phyloP scores from a whole-genome alignment of 2,888 invertebrate species.

The Bibio marci region DNA sequence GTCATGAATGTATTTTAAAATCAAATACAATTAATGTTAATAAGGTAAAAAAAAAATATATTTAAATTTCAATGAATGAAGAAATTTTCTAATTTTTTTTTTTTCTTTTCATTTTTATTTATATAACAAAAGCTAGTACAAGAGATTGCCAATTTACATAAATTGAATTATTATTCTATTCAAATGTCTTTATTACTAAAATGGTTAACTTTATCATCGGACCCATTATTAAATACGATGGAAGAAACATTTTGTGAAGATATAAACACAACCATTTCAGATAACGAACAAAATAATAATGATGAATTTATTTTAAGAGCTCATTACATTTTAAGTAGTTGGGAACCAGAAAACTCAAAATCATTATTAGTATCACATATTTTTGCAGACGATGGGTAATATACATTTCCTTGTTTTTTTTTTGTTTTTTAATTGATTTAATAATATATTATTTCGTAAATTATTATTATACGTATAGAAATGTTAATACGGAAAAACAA shows the following conservation, averaged over 20 bases:
- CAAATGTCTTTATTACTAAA: slow-evolving; percentile 24
- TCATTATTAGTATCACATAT: slow-evolving; percentile 18
- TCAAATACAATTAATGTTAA: slow-evolving; percentile 24
- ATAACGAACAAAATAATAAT: slow-evolving; percentile 14
- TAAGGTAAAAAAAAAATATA: slow-evolving; percentile 12
- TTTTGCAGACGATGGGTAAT: slow-evolving; percentile 23
- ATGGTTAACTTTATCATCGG: slow-evolving; percentile 17
- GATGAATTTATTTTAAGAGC: slow-evolving; percentile 15
- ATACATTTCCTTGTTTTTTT: neutral
- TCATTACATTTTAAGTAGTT: slow-evolving; percentile 25
- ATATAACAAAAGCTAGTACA: slow-evolving; percentile 13
- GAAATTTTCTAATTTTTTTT: too few relatives aligned
- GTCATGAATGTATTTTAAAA: slow-evolving; percentile 23
- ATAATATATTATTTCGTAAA: neutral
- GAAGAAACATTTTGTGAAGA: slow-evolving; percentile 28
- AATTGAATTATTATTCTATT: slow-evolving; percentile 19
- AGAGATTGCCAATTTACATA: slow-evolving; percentile 22
- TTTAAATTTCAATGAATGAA: neutral
- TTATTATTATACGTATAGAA: slow-evolving; percentile 2
- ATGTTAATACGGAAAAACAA: slow-evolving; percentile 21
- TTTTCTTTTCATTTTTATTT: too few relatives aligned
- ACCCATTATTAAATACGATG: slow-evolving; percentile 10
- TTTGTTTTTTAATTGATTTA: neutral
- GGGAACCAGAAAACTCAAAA: slow-evolving; percentile 22
- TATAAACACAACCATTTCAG: slow-evolving; percentile 12